Evolutionary conservation across 2,797 vertebrate species (phyloP).

Genomic region (Mormyrops attenuatus): DNA sequence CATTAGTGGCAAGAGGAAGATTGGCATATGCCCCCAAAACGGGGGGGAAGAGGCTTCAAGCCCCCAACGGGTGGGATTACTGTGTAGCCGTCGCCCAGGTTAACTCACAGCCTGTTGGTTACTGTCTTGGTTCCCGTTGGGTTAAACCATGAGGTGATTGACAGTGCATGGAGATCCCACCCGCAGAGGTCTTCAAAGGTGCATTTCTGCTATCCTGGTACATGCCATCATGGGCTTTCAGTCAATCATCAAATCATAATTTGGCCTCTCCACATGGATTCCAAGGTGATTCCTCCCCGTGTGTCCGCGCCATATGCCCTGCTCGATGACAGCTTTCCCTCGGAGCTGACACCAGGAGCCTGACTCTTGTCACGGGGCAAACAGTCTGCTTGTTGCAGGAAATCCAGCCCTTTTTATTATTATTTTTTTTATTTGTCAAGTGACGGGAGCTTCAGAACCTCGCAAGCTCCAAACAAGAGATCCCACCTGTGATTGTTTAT

Average conservation of each 20-base stretch:
- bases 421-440: constrained; percentile 66
- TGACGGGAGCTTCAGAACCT: constrained; percentile 38
- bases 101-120: neutral
- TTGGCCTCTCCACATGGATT: constrained; percentile 9
- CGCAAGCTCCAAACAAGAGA: neutral
- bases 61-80: constrained; percentile 1
- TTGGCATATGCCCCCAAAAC: neutral
- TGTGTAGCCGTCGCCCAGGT: neutral
- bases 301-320: neutral
- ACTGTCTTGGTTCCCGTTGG: constrained; percentile 8
- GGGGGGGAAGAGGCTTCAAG: neutral
- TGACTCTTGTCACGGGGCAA: constrained; percentile 20
- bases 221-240: constrained; percentile 3
- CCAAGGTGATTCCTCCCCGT: neutral
- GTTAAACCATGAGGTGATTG: constrained; percentile 7
- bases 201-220: constrained; percentile 1
- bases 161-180: neutral
- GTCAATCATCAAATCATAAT: constrained; percentile 5
- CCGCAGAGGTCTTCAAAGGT: constrained; percentile 6
- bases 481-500: constrained; percentile 10
- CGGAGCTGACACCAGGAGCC: neutral
- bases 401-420: constrained; percentile 63
- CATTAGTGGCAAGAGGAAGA: neutral
- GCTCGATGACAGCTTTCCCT: neutral
- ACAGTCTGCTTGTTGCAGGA: constrained; percentile 45